Evolutionary conservation across 2,113 vertebrate species (phyloP).

Genomic region (Onychostruthus taczanowskii): DNA sequence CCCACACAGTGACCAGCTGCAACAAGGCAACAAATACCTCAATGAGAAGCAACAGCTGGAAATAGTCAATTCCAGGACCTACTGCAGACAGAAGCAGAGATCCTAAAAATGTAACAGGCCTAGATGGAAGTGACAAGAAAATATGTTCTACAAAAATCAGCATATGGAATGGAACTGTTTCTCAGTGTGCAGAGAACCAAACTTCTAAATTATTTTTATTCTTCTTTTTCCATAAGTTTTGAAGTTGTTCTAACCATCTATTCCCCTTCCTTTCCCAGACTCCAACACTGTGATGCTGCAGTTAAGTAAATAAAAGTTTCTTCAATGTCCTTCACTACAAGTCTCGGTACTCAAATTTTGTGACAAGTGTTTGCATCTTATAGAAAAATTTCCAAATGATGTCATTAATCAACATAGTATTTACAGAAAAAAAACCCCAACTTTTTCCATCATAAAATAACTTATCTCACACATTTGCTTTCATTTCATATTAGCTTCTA

Average conservation of each 20-base stretch:
- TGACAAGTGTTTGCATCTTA: neutral
- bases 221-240: neutral
- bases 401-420: neutral
- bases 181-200: neutral
- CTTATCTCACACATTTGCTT: neutral
- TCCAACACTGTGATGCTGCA: neutral
- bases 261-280: neutral
- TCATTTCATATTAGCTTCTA: neutral
- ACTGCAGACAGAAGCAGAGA: neutral
- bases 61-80: neutral
- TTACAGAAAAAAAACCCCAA: neutral
- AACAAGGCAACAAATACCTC: slow-evolving; percentile 1
- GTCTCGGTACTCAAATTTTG: neutral
- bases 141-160: neutral
- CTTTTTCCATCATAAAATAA: neutral
- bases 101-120: neutral
- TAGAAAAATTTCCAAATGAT: neutral
- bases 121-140: neutral
- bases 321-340: neutral
- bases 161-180: neutral
- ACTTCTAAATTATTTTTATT: neutral
- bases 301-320: neutral
- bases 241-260: neutral
- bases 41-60: neutral
- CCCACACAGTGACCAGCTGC: neutral